A percentile compares a stretch with the other conserved stretches of the same genome.
phyloP scores from a whole-genome alignment of 1,140 invertebrate species.

The Adoxophyes honmai region DNA sequence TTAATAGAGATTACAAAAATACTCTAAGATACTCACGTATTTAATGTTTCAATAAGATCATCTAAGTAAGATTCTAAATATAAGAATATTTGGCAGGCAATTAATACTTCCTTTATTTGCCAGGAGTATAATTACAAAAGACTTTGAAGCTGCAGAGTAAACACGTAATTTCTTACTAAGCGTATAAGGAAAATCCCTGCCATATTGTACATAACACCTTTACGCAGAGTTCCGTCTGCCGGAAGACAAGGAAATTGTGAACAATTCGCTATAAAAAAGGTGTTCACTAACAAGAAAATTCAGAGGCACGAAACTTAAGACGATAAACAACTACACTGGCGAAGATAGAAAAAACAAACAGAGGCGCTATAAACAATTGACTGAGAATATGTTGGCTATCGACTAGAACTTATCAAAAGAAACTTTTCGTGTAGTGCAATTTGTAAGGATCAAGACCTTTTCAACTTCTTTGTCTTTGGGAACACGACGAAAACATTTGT shows the following conservation, averaged over 20 bases:
- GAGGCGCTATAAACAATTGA: background rate
- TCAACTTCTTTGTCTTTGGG: too few species aligned
- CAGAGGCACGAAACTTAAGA: background rate
- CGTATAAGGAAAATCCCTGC: too few species aligned
- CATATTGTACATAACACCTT: too few species aligned
- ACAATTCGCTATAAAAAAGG: background rate
- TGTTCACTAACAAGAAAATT: constrained; percentile 1
- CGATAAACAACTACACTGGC: background rate
- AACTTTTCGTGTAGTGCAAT: background rate
- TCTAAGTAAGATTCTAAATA: too few species aligned
- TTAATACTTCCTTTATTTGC: background rate
- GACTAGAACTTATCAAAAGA: background rate
- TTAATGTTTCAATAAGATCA: too few species aligned
- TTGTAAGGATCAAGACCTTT: too few species aligned
- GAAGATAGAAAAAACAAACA: background rate
- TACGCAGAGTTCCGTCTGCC: too few species aligned
- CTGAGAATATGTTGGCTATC: background rate
- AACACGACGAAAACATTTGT: too few species aligned
- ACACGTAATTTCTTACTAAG: background rate
- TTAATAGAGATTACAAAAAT: too few species aligned
- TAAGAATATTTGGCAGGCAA: too few species aligned
- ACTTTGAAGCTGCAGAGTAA: background rate
- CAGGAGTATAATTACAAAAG: background rate
- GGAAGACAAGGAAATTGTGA: background rate
- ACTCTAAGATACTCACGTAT: too few species aligned